phyloP scores from a whole-genome alignment of 2,888 invertebrate species.

The Mythimna pallens region DNA sequence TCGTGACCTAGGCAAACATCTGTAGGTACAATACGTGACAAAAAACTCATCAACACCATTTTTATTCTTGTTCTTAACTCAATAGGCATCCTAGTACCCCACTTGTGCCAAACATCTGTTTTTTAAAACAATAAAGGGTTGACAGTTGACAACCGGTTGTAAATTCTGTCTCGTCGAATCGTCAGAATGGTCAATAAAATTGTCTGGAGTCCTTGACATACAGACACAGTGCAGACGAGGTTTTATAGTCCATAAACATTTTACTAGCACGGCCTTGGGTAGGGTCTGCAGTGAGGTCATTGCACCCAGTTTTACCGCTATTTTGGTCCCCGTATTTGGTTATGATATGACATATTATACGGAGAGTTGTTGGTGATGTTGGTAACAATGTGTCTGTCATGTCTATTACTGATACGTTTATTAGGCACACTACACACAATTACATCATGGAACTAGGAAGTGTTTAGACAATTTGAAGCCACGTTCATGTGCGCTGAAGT shows the following conservation, averaged over 20 bases:
- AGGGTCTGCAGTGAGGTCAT: conserved; percentile 89
- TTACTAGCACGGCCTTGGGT: conserved; percentile 90
- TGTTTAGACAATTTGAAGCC: conserved; percentile 4
- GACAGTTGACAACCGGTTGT: conserved; percentile 74
- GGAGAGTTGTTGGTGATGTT: conserved; percentile 51
- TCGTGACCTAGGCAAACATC: conserved; percentile 32
- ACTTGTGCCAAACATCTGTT: conserved; percentile 66
- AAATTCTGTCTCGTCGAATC: conserved; percentile 77
- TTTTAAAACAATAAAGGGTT: conserved; percentile 74
- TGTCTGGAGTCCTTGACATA: conserved; percentile 89
- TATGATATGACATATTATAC: conserved; percentile 72
- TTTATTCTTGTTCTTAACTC: conserved; percentile 30
- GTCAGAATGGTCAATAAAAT: conserved; percentile 86
- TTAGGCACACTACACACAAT: conserved; percentile 15
- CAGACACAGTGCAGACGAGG: conserved; percentile 88
- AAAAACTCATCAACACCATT: conserved; percentile 20
- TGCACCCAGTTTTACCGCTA: conserved; percentile 86
- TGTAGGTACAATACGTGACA: conserved; percentile 11
- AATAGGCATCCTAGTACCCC: conserved; percentile 25
- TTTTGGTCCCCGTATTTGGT: conserved; percentile 71
- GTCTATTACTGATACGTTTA: conserved; percentile 29
- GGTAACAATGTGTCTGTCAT: conserved; percentile 28
- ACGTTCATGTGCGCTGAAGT: background rate
- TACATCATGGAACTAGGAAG: background rate
- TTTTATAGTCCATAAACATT: conserved; percentile 90